These are phyloP conservation scores for Porites lobata DNA, from an alignment of 92 coral and sea anemone species.

Conservation along the genomic window DNA sequence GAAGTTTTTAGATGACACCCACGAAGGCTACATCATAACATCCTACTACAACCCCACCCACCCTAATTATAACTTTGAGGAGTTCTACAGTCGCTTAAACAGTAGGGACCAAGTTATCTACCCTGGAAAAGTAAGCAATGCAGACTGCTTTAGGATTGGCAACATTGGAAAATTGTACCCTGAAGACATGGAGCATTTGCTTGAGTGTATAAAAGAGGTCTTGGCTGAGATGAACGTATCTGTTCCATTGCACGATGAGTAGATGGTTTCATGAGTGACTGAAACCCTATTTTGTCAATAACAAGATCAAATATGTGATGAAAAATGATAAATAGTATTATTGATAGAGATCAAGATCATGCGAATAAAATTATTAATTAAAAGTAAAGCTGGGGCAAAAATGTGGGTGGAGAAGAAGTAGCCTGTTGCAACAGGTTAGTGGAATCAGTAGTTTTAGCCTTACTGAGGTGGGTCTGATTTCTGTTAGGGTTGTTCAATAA, in stretches of 20 bases:
- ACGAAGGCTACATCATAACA: constrained; percentile 96
- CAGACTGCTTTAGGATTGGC: constrained; percentile 95
- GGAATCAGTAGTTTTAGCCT: no score
- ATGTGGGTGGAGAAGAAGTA: no score
- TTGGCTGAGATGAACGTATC: constrained; percentile 85
- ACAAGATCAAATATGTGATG: no score
- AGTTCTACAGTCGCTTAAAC: constrained; percentile 89
- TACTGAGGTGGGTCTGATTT: no score
- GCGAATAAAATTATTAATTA: no score
- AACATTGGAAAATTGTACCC: constrained; percentile 95
- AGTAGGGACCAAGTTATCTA: constrained; percentile 92
- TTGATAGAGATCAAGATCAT: no score
- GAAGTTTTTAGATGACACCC: constrained; percentile 92
- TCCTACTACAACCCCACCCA: constrained; percentile 92
- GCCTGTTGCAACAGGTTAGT: no score
- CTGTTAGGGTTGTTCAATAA: no score
- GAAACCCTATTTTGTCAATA: no score
- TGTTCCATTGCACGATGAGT: constrained; percentile 64
- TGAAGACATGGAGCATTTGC: constrained; percentile 89
- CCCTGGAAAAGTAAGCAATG: constrained; percentile 95
- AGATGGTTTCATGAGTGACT: background rate
- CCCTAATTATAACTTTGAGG: constrained; percentile 87
- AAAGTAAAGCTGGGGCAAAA: no score
- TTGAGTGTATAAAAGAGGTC: constrained; percentile 85
- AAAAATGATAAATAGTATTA: no score